phyloP scores from a whole-genome alignment of 1,140 invertebrate genomes.

The Paralvinella palmiformis region DNA sequence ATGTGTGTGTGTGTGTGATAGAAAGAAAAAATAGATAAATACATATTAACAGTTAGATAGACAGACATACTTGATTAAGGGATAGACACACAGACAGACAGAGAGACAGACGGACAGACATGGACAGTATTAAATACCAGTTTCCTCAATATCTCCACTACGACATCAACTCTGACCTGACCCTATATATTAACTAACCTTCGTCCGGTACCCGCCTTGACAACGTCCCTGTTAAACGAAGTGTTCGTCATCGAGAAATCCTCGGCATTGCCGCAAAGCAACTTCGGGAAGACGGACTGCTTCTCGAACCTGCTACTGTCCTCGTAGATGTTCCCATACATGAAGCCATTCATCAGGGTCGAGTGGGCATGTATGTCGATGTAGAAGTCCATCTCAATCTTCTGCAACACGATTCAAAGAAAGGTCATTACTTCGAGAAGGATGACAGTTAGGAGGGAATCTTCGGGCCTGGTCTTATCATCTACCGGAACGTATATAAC shows the following conservation, averaged over 20 bases:
- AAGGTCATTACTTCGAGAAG: too few species aligned
- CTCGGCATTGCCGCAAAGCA: conserved; percentile 75
- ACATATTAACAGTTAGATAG: neutral
- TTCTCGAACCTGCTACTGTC: conserved; percentile 55
- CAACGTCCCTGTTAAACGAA: conserved; percentile 81
- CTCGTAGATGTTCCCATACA: conserved; percentile 93
- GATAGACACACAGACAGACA: neutral
- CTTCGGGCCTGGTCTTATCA: too few species aligned
- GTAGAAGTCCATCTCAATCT: conserved; percentile 80
- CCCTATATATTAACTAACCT: conserved; percentile 54
- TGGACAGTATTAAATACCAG: neutral
- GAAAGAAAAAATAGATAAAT: neutral
- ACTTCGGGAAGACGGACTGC: conserved; percentile 74
- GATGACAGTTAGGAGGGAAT: too few species aligned
- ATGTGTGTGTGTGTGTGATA: too few species aligned
- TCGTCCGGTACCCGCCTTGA: conserved; percentile 78
- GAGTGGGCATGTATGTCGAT: conserved; percentile 91
- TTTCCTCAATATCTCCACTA: neutral
- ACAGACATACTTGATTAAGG: neutral
- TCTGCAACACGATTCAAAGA: conserved; percentile 49
- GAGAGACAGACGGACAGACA: neutral
- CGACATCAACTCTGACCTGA: neutral
- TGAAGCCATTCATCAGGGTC: conserved; percentile 84
- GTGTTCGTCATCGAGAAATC: conserved; percentile 76
- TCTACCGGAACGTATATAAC: too few species aligned